Base-by-base conservation (phyloP, 2,797 vertebrate genomes). In the Coilia nasus region DNA sequence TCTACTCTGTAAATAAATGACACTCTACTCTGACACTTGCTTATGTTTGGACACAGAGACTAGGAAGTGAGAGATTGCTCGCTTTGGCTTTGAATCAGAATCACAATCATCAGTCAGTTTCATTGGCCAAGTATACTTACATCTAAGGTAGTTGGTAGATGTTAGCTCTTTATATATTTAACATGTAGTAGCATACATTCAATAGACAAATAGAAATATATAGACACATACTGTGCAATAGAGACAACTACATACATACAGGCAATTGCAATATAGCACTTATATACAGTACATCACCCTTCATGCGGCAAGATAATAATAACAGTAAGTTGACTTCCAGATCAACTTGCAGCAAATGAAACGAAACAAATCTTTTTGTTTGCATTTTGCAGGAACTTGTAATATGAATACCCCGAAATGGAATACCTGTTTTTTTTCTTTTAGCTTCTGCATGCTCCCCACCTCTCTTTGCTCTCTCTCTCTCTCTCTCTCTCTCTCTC, bases 291-390 rank as follows among this genome's bases (percentile, higher is more conserved):
- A 41, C 5, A 41, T 41, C 35, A 41, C 9, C 60, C 11, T 62
- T 62, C 1, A 62, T 62, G 56, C 80, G 78, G 82, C 46, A 81
- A 78, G 47, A 80, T 86, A 87, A 87, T 88, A 81, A 82, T 81
- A 85, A 87, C 59, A 10, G 83, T 46, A 59, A 88, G 85, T 62
- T 80, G 87, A 88, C 86, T 89, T 87, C 85, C 54, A 87, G 87
- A 87, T 89, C 83, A 23, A 82, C 88, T 86, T 88, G 54, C 85
- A 83, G 19, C 6, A 1, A 25, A 23, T 25, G n/a, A 25, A 23
- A 62, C n/a, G 23, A 62, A 62, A 59, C 6, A 62, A 62, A 23
- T 41, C 35, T 41, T 10, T 84, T 83, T 78, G 23, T 35, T 84
- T 81, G 82, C 81, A 84, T 83, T 62, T n/a, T 82, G 81, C 47